Percentiles rank a stretch among this genome's conserved stretches.
Conservation (phyloP, 2,888 invertebrate genomes). For the Polyommatus icarus region DNA sequence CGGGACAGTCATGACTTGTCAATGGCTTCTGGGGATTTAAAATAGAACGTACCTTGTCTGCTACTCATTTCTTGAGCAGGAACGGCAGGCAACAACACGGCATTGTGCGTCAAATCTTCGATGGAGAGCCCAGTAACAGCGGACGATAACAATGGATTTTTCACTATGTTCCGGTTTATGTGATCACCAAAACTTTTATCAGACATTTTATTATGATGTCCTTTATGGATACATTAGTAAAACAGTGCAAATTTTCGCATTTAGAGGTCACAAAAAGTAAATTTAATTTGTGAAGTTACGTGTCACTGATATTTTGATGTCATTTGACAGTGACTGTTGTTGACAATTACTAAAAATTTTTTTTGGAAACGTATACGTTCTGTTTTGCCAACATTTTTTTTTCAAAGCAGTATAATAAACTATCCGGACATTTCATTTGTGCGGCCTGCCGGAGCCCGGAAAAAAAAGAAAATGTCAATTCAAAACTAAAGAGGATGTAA, state of each 20-base stretch:
- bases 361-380: slow-evolving; percentile 25
- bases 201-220: slow-evolving; percentile 58
- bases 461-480: not conserved
- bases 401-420: not conserved
- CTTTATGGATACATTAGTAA: slow-evolving; percentile 59
- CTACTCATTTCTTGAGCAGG: slow-evolving; percentile 63
- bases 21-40: slow-evolving; percentile 53
- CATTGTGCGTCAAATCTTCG: slow-evolving; percentile 87
- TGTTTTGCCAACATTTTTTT: slow-evolving; percentile 12
- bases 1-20: slow-evolving; percentile 47
- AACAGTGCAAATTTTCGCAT: slow-evolving; percentile 72
- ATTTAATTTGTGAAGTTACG: slow-evolving; percentile 76
- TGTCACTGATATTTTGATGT: slow-evolving; percentile 76
- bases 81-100: slow-evolving; percentile 84
- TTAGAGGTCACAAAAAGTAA: slow-evolving; percentile 75
- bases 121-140: slow-evolving; percentile 86
- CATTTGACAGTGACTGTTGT: slow-evolving; percentile 47
- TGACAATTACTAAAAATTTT: slow-evolving; percentile 32
- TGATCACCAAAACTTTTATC: slow-evolving; percentile 75
- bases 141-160: slow-evolving; percentile 86
- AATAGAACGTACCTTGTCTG: slow-evolving; percentile 69
- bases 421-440: too few relatives aligned
- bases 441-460: too few relatives aligned
- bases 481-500: too few relatives aligned
- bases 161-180: slow-evolving; percentile 65